Evolutionary conservation across 2,797 vertebrate species (phyloP).

Genomic region (Sardinella longiceps): DNA sequence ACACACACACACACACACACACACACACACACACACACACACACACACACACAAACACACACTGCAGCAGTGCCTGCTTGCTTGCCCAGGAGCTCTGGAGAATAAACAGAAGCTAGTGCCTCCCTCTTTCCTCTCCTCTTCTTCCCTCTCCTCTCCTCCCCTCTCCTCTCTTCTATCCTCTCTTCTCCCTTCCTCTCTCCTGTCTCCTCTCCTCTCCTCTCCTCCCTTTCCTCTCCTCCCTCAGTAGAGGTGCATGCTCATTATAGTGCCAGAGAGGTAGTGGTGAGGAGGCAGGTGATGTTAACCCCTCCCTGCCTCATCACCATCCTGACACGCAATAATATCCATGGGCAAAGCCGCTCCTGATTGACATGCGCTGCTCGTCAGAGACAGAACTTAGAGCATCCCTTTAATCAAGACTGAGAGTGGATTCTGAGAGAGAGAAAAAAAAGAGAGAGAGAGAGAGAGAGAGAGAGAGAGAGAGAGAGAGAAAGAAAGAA

Average conservation of each 20-base stretch:
- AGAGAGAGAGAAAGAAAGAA: background rate
- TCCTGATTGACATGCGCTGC: background rate
- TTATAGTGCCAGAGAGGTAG: background rate
- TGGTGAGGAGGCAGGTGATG: background rate
- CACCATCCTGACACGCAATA: background rate
- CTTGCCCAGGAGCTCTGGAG: background rate
- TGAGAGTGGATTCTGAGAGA: background rate
- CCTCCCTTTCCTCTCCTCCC: background rate
- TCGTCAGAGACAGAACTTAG: background rate
- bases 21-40: background rate
- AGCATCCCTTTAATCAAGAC: background rate
- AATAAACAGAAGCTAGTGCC: background rate
- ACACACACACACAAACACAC: conserved; percentile 40
- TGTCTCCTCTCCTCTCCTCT: background rate
- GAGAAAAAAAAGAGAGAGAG: background rate
- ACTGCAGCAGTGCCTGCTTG: background rate
- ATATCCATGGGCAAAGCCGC: background rate
- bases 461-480: background rate
- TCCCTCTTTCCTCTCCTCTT: conserved; percentile 3
- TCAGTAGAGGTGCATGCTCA: background rate
- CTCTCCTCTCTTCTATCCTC: background rate
- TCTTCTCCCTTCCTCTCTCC: background rate
- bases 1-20: conserved; percentile 18
- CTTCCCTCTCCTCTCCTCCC: background rate
- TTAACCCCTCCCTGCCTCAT: background rate